Conservation (phyloP, 2,113 vertebrate species). For the Mustela nigripes region DNA sequence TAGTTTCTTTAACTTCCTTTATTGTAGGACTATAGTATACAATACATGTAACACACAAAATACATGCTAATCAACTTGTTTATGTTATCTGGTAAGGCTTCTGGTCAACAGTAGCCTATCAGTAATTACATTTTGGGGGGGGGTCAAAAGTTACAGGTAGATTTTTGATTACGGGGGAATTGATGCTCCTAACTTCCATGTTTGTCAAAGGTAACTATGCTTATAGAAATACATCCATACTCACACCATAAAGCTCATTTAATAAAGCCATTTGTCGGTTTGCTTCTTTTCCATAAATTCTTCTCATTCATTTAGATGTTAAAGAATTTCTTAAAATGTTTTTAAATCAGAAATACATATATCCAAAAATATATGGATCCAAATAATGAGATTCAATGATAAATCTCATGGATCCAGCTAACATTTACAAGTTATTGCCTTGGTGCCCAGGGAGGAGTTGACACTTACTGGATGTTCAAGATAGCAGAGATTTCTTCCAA, state of each 20-base stretch:
- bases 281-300: not conserved
- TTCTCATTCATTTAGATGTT: not conserved
- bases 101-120: not conserved
- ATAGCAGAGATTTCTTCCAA: not conserved
- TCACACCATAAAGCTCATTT: not conserved
- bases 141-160: not conserved
- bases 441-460: not conserved
- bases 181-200: not conserved
- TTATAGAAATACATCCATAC: not conserved
- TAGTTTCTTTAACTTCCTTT: not conserved
- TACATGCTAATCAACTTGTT: not conserved
- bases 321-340: slow-evolving; percentile 2
- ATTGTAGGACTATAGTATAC: not conserved
- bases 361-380: not conserved
- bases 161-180: not conserved
- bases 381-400: not conserved
- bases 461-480: not conserved
- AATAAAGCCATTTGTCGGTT: not conserved
- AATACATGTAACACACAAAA: not conserved
- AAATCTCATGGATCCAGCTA: not conserved
- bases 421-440: not conserved
- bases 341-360: not conserved
- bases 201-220: not conserved
- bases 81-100: not conserved
- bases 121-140: not conserved